Evolutionary conservation across 53 echinoderm and acorn worm genomes (phyloP).

Genomic region (Zoroaster sp.): DNA sequence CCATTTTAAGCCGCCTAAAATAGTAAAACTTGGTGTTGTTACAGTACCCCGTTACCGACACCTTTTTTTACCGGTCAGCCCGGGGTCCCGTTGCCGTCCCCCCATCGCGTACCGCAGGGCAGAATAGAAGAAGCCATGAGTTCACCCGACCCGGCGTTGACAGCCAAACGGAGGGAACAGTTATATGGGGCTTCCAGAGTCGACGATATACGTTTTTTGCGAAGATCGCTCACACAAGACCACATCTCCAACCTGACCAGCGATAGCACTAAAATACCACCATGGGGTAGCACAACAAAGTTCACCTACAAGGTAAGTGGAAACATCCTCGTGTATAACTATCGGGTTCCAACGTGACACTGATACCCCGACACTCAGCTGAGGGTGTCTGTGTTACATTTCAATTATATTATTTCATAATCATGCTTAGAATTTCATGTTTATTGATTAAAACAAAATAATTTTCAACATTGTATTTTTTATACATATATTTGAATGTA

Average conservation of each 20-base stretch:
- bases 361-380: too few species aligned
- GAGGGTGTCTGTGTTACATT: too few species aligned
- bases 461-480: too few species aligned
- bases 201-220: constrained; percentile 42
- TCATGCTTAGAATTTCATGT: too few species aligned
- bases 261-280: constrained; percentile 39
- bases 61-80: neutral
- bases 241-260: constrained; percentile 46
- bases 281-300: constrained; percentile 80
- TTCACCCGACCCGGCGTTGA: neutral
- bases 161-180: constrained; percentile 64
- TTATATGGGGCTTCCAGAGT: constrained; percentile 67
- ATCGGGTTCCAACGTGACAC: too few species aligned
- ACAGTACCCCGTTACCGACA: neutral
- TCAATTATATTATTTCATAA: too few species aligned
- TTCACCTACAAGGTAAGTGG: constrained; percentile 67
- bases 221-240: constrained; percentile 53
- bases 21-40: neutral
- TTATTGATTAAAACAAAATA: too few species aligned
- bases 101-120: neutral
- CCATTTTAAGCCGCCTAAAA: neutral
- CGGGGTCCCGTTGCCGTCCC: neutral
- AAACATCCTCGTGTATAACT: too few species aligned
- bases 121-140: neutral
- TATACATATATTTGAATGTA: too few species aligned